Evolutionary conservation across 2,113 vertebrate species (phyloP).

Genomic region (Hypocryptadius cinnamomeus): DNA sequence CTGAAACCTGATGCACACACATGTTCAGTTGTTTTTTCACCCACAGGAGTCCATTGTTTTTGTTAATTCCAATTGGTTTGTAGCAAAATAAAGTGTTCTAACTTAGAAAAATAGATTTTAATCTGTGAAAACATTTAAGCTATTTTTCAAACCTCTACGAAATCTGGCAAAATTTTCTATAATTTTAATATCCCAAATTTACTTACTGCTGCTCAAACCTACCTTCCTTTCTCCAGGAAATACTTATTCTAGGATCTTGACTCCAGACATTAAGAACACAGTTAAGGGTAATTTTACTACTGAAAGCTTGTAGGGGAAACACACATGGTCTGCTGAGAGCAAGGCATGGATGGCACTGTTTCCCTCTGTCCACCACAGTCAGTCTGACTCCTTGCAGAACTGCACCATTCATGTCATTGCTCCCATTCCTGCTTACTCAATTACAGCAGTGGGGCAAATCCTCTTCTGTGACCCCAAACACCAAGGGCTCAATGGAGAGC

Average conservation of each 20-base stretch:
- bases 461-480: not conserved
- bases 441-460: not conserved
- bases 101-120: not conserved
- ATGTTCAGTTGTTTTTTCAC: not conserved
- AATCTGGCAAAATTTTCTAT: not conserved
- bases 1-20: not conserved
- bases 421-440: not conserved
- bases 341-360: not conserved
- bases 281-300: not conserved
- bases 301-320: not conserved
- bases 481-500: not conserved
- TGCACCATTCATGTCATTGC: not conserved
- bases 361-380: not conserved
- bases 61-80: not conserved
- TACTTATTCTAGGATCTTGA: not conserved
- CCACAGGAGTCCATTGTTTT: not conserved
- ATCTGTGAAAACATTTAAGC: not conserved
- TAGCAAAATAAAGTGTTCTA: not conserved
- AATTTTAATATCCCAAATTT: not conserved
- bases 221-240: not conserved
- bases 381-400: not conserved
- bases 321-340: rapidly evolving
- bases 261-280: not conserved
- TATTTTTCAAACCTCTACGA: not conserved
- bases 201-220: not conserved